Evolutionary conservation across 1,140 invertebrate genomes (phyloP).

Genomic region (Mizuhopecten yessoensis): DNA sequence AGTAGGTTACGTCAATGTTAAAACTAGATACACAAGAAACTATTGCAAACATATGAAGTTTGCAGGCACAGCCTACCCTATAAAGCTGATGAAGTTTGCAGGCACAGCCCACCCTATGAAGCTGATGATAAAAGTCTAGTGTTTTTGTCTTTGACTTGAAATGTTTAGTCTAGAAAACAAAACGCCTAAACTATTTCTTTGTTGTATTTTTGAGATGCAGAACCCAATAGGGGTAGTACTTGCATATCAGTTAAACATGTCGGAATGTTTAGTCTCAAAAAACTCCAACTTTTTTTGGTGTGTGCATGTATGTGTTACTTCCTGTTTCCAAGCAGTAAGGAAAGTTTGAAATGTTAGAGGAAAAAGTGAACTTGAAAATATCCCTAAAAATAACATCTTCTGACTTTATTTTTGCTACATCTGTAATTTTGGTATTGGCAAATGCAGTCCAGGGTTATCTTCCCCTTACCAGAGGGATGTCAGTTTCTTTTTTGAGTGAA

Average conservation of each 20-base stretch:
- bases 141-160: background rate
- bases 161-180: background rate
- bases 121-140: constrained; percentile 6
- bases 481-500: background rate
- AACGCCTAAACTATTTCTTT: background rate
- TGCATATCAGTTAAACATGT: background rate
- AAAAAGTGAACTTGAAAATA: background rate
- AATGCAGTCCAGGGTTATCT: background rate
- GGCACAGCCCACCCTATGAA: background rate
- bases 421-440: background rate
- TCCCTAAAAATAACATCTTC: background rate
- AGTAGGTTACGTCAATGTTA: background rate
- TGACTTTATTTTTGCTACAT: background rate
- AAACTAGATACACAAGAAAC: background rate
- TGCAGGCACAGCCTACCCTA: background rate
- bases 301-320: too few relatives aligned
- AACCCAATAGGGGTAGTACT: background rate
- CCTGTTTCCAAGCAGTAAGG: background rate
- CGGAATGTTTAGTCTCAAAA: background rate
- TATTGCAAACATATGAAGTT: background rate
- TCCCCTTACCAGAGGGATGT: background rate
- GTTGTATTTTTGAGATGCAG: background rate
- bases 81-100: background rate
- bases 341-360: too few relatives aligned
- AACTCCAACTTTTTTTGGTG: background rate